A percentile compares a stretch with the other conserved stretches of the same genome.
phyloP scores from a whole-genome alignment of 2,888 invertebrate species.

The Apomyelois bistriatella region DNA sequence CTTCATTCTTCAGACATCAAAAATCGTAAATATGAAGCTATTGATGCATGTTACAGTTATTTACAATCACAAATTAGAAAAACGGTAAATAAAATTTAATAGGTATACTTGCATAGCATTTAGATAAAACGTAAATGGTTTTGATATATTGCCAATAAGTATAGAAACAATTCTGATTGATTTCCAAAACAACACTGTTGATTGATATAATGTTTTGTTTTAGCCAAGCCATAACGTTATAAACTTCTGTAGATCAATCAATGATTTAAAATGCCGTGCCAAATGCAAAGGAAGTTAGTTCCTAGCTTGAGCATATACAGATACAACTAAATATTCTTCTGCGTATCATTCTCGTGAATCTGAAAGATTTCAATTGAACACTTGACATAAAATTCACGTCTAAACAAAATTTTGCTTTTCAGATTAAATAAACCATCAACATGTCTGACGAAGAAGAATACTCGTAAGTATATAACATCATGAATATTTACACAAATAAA shows the following conservation, averaged over 20 bases:
- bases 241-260: not conserved
- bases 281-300: not conserved
- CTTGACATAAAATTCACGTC: not conserved
- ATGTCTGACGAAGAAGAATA: constrained; percentile 98
- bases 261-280: not conserved
- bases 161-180: not conserved
- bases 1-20: not conserved
- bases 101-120: not conserved
- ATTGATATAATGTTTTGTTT: constrained; percentile 4
- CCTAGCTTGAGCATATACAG: too few relatives aligned
- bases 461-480: constrained; percentile 86
- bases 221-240: not conserved
- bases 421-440: constrained; percentile 81
- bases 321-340: too few relatives aligned
- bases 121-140: not conserved
- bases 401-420: constrained; percentile 42
- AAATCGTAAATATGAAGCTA: not conserved
- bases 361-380: too few relatives aligned
- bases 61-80: not conserved
- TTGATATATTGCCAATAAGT: constrained; percentile 11
- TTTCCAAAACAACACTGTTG: not conserved
- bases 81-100: not conserved
- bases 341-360: too few relatives aligned
- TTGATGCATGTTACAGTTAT: not conserved
- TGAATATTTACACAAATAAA: constrained; percentile 6